Conservation (phyloP, 37 sponge, comb jelly and placozoan species). For the Beroe forskalii region DNA sequence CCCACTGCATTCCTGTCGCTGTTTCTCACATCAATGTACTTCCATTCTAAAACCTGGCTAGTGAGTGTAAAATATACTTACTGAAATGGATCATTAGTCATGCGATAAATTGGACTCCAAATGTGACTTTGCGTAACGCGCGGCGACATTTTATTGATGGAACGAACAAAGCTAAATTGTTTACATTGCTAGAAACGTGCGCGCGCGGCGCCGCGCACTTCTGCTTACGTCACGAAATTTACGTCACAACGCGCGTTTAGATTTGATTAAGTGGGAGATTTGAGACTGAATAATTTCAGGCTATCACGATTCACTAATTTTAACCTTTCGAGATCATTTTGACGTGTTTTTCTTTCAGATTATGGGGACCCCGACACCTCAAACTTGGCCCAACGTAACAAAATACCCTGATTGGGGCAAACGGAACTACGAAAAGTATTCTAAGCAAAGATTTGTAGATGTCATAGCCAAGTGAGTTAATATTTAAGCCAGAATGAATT, state of each 20-base stretch:
- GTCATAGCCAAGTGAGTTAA: constrained; percentile 60
- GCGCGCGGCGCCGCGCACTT: not conserved
- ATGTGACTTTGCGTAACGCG: constrained; percentile 23
- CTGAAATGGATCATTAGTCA: too few relatives aligned
- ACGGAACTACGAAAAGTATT: constrained; percentile 38
- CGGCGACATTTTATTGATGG: not conserved
- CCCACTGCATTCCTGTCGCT: too few relatives aligned
- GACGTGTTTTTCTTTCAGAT: constrained; percentile 75
- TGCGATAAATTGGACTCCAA: too few relatives aligned
- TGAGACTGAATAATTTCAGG: too few relatives aligned
- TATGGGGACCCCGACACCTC: constrained; percentile 84
- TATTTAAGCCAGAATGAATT: not conserved
- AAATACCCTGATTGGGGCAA: constrained; percentile 73
- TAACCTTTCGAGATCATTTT: too few relatives aligned
- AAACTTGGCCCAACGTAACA: constrained; percentile 84
- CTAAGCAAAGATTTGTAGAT: constrained; percentile 50
- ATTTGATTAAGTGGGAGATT: too few relatives aligned
- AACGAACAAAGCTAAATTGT: not conserved
- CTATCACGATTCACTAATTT: too few relatives aligned
- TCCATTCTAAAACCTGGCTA: too few relatives aligned
- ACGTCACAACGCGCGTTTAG: too few relatives aligned
- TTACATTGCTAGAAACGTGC: not conserved
- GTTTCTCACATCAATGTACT: too few relatives aligned
- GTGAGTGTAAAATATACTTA: too few relatives aligned
- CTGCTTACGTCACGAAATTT: too few relatives aligned